Evolutionary conservation across 53 echinoderm and acorn worm genomes (phyloP).

Genomic region (Henricia sp.): DNA sequence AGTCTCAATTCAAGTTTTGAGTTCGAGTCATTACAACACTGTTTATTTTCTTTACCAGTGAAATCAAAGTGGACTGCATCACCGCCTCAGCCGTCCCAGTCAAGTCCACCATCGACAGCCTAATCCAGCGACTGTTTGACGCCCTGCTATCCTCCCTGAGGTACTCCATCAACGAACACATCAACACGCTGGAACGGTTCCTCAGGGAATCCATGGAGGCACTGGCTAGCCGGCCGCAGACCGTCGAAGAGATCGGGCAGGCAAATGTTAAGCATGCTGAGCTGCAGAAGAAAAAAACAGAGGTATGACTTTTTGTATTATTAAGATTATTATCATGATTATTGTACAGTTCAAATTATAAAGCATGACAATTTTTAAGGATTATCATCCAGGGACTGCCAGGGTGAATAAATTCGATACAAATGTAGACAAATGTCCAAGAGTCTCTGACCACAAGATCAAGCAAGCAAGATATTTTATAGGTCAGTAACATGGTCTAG

Average conservation of each 20-base stretch:
- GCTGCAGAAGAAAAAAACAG: conserved; percentile 80
- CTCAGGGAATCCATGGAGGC: conserved; percentile 84
- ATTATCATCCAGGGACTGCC: no score
- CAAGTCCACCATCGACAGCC: conserved; percentile 92
- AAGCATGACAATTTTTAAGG: no score
- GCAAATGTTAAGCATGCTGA: conserved; percentile 92
- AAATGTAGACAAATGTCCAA: no score
- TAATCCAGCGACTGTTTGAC: conserved; percentile 96
- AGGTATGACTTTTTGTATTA: conserved; percentile 43
- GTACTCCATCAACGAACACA: conserved; percentile 82
- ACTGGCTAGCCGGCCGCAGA: conserved; percentile 85
- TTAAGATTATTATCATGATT: no score
- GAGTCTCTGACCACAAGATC: no score
- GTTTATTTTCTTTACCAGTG: conserved; percentile 55
- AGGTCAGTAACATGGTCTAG: no score
- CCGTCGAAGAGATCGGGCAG: conserved; percentile 95
- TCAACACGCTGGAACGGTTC: conserved; percentile 85
- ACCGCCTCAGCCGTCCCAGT: conserved; percentile 93
- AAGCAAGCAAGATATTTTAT: no score
- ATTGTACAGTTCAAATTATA: not conserved
- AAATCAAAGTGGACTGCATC: conserved; percentile 98
- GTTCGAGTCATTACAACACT: no score
- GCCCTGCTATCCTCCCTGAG: conserved; percentile 88
- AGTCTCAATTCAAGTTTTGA: no score
- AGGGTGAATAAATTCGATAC: no score